These are phyloP conservation scores for Aspidapion aeneum DNA, from an alignment of 2,888 invertebrate genomes.

Conservation along the genomic window DNA sequence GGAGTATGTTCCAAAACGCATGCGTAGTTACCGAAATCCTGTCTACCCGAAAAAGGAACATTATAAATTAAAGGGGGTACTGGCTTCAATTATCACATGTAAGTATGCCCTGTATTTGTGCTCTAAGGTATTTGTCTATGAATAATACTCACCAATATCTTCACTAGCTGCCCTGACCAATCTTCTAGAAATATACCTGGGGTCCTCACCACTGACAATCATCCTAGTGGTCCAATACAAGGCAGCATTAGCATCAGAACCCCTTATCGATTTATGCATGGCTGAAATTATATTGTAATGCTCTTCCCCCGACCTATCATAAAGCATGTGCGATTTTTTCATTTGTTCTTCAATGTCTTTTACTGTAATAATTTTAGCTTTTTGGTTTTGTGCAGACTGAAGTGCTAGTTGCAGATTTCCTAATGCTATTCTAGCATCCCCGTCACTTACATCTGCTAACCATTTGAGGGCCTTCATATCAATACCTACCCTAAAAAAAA, in stretches of 20 bases:
- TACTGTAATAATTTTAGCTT: conserved; percentile 54
- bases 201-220: conserved; percentile 77
- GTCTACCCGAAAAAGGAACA: too few relatives aligned
- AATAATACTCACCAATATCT: conserved; percentile 68
- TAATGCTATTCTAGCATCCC: conserved; percentile 76
- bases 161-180: conserved; percentile 73
- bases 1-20: too few relatives aligned
- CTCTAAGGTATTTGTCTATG: too few relatives aligned
- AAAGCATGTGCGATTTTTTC: conserved; percentile 73
- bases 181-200: conserved; percentile 70
- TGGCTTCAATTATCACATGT: too few relatives aligned
- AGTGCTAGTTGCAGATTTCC: conserved; percentile 71
- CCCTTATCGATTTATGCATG: conserved; percentile 78
- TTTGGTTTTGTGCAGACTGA: conserved; percentile 50
- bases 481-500: conserved; percentile 40
- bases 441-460: conserved; percentile 74
- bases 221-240: conserved; percentile 81
- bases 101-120: too few relatives aligned
- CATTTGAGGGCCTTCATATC: conserved; percentile 63
- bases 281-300: conserved; percentile 83
- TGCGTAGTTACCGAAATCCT: too few relatives aligned
- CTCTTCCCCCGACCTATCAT: conserved; percentile 77
- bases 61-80: too few relatives aligned
- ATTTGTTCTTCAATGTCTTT: conserved; percentile 70
- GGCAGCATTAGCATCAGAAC: conserved; percentile 75